These are phyloP conservation scores for Idaea aversata DNA, from an alignment of 2,888 invertebrate species.

Conservation along the genomic window DNA sequence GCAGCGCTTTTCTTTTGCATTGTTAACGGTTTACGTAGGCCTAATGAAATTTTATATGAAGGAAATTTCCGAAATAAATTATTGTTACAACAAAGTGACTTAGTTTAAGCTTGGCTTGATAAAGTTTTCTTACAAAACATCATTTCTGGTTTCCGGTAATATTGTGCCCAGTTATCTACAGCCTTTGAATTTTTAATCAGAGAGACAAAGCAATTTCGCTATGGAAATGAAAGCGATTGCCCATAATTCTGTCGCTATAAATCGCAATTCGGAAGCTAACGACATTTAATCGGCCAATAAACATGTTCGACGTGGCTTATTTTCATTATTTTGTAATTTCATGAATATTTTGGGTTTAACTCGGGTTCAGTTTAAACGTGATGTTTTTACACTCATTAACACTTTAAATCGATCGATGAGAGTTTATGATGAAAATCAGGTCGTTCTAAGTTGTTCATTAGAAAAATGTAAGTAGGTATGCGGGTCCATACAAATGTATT, in stretches of 20 bases:
- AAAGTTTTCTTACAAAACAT: slow-evolving; percentile 6
- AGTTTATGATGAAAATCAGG: not conserved
- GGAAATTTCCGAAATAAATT: slow-evolving; percentile 22
- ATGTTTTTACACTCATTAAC: not conserved
- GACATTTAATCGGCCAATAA: slow-evolving; percentile 18
- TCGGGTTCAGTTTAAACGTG: not conserved
- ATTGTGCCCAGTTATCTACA: not conserved
- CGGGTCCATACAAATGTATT: too few species aligned
- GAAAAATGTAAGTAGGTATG: not conserved
- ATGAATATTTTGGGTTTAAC: not conserved
- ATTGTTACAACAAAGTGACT: slow-evolving; percentile 2
- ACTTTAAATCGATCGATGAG: not conserved
- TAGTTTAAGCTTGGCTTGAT: slow-evolving; percentile 11
- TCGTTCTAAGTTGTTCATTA: not conserved
- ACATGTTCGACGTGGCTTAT: slow-evolving; percentile 8
- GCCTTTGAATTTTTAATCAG: not conserved
- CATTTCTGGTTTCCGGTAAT: not conserved
- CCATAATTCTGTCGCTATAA: slow-evolving; percentile 12
- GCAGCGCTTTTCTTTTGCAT: slow-evolving; percentile 39
- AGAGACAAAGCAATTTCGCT: slow-evolving; percentile 11
- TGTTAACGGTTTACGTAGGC: slow-evolving; percentile 39
- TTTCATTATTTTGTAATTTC: slow-evolving; percentile 4
- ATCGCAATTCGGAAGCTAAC: slow-evolving; percentile 16
- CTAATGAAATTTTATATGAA: slow-evolving; percentile 13
- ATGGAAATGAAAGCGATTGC: slow-evolving; percentile 13